phyloP scores from a whole-genome alignment of 2,113 vertebrate genomes.

The Irena cyanogastra region DNA sequence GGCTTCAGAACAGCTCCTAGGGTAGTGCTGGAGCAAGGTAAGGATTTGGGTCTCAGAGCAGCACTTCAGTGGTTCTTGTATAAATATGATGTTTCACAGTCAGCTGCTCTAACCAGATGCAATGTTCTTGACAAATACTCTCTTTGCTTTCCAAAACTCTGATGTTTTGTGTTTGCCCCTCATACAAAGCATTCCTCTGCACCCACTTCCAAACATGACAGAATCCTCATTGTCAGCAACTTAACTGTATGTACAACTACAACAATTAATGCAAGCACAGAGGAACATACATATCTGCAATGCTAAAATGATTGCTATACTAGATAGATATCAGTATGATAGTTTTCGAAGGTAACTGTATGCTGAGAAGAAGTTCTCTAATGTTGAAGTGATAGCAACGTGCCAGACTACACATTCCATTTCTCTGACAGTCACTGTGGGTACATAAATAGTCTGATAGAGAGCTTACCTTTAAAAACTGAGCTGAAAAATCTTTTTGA shows the following conservation, averaged over 20 bases:
- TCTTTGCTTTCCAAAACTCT: not conserved
- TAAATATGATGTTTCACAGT: not conserved
- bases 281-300: not conserved
- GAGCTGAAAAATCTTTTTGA: not conserved
- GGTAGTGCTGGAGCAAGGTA: not conserved
- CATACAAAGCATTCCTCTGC: not conserved
- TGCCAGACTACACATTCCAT: not conserved
- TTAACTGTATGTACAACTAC: not conserved
- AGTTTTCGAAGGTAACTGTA: not conserved
- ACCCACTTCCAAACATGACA: not conserved
- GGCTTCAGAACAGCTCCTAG: not conserved
- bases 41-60: not conserved
- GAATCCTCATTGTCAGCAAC: not conserved
- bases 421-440: not conserved
- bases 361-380: not conserved
- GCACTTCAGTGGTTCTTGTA: not conserved
- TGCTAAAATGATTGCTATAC: not conserved
- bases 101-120: not conserved
- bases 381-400: not conserved
- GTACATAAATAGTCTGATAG: not conserved
- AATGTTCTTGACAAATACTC: not conserved
- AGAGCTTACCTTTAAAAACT: not conserved
- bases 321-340: not conserved
- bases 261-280: not conserved
- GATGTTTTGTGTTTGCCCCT: not conserved